Percentiles rank a stretch among this genome's conserved stretches.
phyloP scores from a whole-genome alignment of 2,888 invertebrate species.

The Hofmannophila pseudospretella region DNA sequence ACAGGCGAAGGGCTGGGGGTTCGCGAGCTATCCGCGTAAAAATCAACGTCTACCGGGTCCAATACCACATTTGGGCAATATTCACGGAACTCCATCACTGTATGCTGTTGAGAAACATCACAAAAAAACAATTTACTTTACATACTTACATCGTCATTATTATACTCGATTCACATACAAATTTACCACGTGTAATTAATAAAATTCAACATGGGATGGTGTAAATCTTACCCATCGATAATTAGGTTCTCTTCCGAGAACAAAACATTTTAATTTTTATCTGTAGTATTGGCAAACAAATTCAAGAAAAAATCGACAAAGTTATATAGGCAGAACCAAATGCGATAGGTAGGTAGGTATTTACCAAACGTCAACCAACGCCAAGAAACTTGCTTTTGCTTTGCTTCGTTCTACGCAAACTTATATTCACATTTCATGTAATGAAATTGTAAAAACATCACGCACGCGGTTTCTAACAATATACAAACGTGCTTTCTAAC shows the following conservation, averaged over 20 bases:
- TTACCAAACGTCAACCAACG: constrained; percentile 7
- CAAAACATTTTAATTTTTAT: constrained; percentile 56
- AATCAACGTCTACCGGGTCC: constrained; percentile 59
- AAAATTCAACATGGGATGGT: constrained; percentile 17
- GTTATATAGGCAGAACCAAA: constrained; percentile 2
- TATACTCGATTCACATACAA: constrained; percentile 20
- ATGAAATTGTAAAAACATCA: too few relatives aligned
- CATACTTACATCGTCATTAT: constrained; percentile 31
- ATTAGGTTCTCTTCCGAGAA: constrained; percentile 73
- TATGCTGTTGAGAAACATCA: constrained; percentile 59
- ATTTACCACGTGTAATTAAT: constrained; percentile 6
- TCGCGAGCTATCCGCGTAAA: constrained; percentile 50
- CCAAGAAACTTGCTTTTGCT: too few relatives aligned
- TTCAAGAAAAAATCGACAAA: constrained; percentile 4
- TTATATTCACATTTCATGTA: neutral
- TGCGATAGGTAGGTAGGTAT: constrained; percentile 5
- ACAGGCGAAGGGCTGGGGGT: constrained; percentile 60
- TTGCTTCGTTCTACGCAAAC: constrained; percentile 1
- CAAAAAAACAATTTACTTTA: constrained; percentile 39
- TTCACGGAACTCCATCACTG: constrained; percentile 74
- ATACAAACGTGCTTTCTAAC: too few relatives aligned
- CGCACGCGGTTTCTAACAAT: too few relatives aligned
- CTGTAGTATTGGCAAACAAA: constrained; percentile 4
- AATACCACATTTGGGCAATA: constrained; percentile 61
- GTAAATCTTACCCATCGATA: constrained; percentile 62